Evolutionary conservation across 1,140 invertebrate genomes (phyloP).

Genomic region (Fopius arisanus): DNA sequence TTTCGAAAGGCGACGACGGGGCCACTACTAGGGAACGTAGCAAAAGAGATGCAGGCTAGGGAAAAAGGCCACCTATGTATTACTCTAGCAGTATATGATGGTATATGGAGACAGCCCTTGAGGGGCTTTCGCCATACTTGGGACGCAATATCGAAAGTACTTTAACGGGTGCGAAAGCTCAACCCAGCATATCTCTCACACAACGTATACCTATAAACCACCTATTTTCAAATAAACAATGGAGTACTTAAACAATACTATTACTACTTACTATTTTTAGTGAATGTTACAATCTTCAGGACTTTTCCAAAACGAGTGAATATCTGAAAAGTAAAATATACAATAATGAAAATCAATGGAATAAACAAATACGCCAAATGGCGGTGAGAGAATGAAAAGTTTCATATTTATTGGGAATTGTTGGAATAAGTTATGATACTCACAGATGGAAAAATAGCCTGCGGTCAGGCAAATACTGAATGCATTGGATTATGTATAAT

Average conservation of each 20-base stretch:
- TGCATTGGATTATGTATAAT: slow-evolving; percentile 31
- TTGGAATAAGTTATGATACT: slow-evolving; percentile 32
- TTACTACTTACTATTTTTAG: slow-evolving; percentile 95
- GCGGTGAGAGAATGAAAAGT: too few species aligned
- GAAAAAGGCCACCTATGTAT: background rate
- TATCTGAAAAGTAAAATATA: slow-evolving; percentile 73
- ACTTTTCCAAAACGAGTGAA: slow-evolving; percentile 98
- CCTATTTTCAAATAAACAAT: slow-evolving; percentile 8
- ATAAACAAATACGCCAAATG: too few species aligned
- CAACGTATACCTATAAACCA: background rate
- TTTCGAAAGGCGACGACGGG: slow-evolving; percentile 11
- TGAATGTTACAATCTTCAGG: slow-evolving; percentile 99
- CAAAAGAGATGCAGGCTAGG: background rate
- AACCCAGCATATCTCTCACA: background rate
- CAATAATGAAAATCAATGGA: background rate
- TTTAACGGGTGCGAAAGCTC: slow-evolving; percentile 19
- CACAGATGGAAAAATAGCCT: background rate
- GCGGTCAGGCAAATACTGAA: background rate
- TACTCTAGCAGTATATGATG: background rate
- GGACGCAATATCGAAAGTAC: slow-evolving; percentile 32
- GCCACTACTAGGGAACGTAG: background rate
- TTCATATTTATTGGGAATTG: slow-evolving; percentile 34
- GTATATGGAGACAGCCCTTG: slow-evolving; percentile 22
- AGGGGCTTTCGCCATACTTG: slow-evolving; percentile 14
- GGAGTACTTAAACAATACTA: too few species aligned